Conservation (phyloP, 2,888 invertebrate species). For the Argyra leucocephala region DNA sequence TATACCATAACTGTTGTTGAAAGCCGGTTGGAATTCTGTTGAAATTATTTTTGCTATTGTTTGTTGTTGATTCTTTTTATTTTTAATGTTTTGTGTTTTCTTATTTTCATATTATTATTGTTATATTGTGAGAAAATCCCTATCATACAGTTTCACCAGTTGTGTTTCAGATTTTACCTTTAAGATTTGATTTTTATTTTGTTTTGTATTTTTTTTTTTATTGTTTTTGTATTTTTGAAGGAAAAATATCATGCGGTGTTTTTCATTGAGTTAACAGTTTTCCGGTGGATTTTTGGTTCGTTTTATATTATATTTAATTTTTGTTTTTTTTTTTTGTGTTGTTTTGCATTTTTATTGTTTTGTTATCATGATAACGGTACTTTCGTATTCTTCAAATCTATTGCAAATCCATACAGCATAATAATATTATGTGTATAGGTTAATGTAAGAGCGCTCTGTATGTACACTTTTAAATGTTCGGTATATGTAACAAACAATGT, state of each 20-base stretch:
- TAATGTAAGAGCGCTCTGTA: not conserved
- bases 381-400: not conserved
- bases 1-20: not conserved
- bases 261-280: slow-evolving; percentile 6
- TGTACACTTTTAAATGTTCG: not conserved
- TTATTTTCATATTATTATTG: not conserved
- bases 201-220: no score
- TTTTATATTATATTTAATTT: not conserved
- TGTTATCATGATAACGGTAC: slow-evolving; percentile 1
- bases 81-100: not conserved
- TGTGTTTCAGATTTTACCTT: not conserved
- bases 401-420: no score
- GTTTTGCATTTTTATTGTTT: not conserved
- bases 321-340: not conserved
- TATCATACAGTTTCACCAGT: not conserved
- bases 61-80: not conserved
- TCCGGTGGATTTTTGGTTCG: not conserved
- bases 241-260: not conserved
- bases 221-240: no score
- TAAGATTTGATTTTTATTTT: no score
- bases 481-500: not conserved
- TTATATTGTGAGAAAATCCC: not conserved
- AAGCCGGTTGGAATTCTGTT: slow-evolving; percentile 6
- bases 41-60: not conserved
- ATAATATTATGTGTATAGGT: not conserved